Base-by-base conservation (phyloP, 2,797 vertebrate genomes). In the Acropternis orthonyx region DNA sequence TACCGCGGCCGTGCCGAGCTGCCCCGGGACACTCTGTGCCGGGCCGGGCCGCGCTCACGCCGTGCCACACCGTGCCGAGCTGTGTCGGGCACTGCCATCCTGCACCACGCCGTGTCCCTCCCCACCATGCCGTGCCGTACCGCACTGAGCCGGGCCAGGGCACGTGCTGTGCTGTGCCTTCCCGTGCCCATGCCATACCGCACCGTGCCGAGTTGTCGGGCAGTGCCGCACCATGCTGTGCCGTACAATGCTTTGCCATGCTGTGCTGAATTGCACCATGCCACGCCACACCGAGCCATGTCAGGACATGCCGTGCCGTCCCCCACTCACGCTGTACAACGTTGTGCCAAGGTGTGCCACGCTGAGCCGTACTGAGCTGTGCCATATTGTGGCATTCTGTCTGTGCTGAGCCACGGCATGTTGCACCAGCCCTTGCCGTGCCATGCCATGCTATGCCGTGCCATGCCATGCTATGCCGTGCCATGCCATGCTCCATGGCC, bases 401-500 rank as follows among this genome's bases (percentile, higher is more conserved):
- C 73, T 37, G 20, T 55, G n/a, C 41, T 52, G 10, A 39, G 39
- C 72, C 34, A 3, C 34, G 65, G 36, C 54, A 46, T 23, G 19
- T 27, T 36, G 51, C 28, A 30, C 27, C 46, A 46, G 5, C 23
- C 48, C 0, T 11, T 32, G 23, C 61, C 27, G 13, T 27, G 34
- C 51, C 34, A 3, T 41, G 65, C 36, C 54, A 46, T 24, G 19
- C 30, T 24, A 49, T 4, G 20, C 48, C 0, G 9, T 32, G 24
- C 61, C 27, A 14, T 27, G 36, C 52, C 7, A 1, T 14, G 22
- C 63, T 12, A 7, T 61, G 49, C 27, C 2, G 0, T 6, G 22
- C 56, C 10, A 1, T 4, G 61, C 72, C 4, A 0, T 4, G 46
- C 43, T 41, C 1, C 1, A 0, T 9, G 37, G 39, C 59, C 23